phyloP scores from a whole-genome alignment of 2,888 invertebrate genomes.

The Coenonympha glycerion region DNA sequence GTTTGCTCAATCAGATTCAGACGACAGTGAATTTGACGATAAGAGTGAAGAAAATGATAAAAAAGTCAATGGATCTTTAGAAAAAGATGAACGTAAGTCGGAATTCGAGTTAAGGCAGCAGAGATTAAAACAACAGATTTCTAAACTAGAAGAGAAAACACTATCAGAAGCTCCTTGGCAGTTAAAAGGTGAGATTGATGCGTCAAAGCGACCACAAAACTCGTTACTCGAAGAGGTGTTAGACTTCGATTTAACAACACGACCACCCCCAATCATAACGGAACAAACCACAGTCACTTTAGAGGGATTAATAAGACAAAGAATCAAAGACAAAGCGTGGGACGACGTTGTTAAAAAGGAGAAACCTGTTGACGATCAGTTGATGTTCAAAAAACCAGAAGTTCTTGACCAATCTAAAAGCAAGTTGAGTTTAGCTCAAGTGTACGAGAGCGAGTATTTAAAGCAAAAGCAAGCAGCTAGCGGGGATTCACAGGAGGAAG shows the following conservation, averaged over 20 bases:
- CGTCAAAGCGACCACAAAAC: conserved; percentile 88
- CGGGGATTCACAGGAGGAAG: conserved; percentile 76
- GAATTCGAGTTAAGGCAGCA: conserved; percentile 85
- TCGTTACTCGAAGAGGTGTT: conserved; percentile 94
- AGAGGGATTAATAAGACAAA: conserved; percentile 92
- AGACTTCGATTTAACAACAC: conserved; percentile 88
- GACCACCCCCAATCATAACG: conserved; percentile 93
- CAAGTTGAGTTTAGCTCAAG: conserved; percentile 92
- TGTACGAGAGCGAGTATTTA: conserved; percentile 93
- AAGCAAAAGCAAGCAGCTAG: conserved; percentile 78
- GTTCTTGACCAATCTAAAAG: conserved; percentile 95
- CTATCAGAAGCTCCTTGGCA: conserved; percentile 95
- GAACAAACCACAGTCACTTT: conserved; percentile 90
- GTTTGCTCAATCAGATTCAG: conserved; percentile 47
- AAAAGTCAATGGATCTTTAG: conserved; percentile 23
- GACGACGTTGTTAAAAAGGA: conserved; percentile 94
- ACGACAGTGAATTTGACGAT: conserved; percentile 37
- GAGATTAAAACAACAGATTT: conserved; percentile 80
- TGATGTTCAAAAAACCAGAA: conserved; percentile 90
- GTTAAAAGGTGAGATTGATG: conserved; percentile 91
- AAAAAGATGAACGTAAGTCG: conserved; percentile 70
- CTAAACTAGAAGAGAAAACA: conserved; percentile 82
- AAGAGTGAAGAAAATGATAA: conserved; percentile 33
- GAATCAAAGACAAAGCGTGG: conserved; percentile 95
- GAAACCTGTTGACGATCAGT: conserved; percentile 87